Evolutionary conservation across 2,113 vertebrate species (phyloP), one percentile per base, ranked within the genome.

Genomic region (Amazona guildingii): DNA sequence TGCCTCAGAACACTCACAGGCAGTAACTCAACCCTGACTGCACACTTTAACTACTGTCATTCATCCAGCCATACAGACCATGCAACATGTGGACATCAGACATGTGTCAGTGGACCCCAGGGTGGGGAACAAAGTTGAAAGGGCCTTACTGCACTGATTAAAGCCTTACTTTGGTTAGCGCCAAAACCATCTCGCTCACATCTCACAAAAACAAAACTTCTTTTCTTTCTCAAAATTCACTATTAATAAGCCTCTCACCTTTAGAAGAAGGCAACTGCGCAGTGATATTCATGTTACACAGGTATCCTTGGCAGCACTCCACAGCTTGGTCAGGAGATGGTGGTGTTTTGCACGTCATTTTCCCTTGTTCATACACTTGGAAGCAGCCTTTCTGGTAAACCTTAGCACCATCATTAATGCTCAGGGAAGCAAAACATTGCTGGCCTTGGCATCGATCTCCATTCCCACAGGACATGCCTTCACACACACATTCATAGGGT

Each of bases 331-430:
- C 99, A 17, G 98, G 98, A 33, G 99, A 99, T 0, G 99, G 99
- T 0, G 99, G 99, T 0, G 99, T 99, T 97, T 99, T 99, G 97
- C 99, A 99, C 1, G 99, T 99, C 98, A 99, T 97, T 33, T 99
- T 99, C 68, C 99, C 98, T 88, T 99, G 99, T 92, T 99, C 99
- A 0, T 99, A 99, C 78, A 99, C 98, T 89, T 98, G 99, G 96
- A 99, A 99, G 98, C 99, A 99, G 96, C 99, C 99, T 46, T 99
- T 99, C 97, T 99, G 99, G 97, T 98, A 99, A 33, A 99, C 98
- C 37, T 97, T 97, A 57, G 97, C 97, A 41, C 99, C 99, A 0
- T 98, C 98, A 0, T 98, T 99, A 81, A 99, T 98, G 37, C 98
- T 99, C 80, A 99, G 97, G 9, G 99, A 99, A 2, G 99, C 98